These are phyloP conservation scores for Catocala sponsa DNA, from an alignment of 2,888 invertebrate genomes.

Conservation along the genomic window DNA sequence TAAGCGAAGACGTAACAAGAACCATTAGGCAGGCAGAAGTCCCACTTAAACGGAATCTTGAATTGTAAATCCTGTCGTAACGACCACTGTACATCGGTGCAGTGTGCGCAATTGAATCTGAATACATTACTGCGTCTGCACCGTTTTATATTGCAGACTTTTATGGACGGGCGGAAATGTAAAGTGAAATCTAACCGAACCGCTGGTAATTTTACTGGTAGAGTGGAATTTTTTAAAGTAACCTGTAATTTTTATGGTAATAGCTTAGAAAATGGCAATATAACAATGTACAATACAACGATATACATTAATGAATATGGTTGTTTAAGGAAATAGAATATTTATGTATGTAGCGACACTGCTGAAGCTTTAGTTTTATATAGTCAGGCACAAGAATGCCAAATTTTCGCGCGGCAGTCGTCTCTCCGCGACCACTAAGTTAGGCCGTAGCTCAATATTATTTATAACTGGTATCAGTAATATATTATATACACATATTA, in stretches of 20 bases:
- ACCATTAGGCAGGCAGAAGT: conserved; percentile 46
- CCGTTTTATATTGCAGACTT: conserved; percentile 56
- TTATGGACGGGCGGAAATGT: conserved; percentile 54
- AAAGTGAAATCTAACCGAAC: conserved; percentile 52
- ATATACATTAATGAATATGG: no score
- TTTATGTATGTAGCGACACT: no score
- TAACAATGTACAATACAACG: no score
- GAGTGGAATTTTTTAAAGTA: conserved; percentile 25
- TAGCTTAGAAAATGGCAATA: neutral
- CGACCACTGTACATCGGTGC: conserved; percentile 53
- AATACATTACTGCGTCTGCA: conserved; percentile 64
- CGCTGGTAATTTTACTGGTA: conserved; percentile 26
- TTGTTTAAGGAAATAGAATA: no score
- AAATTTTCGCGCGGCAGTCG: no score
- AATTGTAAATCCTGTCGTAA: conserved; percentile 56
- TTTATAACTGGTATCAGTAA: no score
- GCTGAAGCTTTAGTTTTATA: no score
- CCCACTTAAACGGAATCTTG: conserved; percentile 54
- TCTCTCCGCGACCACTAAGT: no score
- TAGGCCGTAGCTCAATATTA: no score
- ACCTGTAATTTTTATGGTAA: neutral
- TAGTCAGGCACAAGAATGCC: no score
- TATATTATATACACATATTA: no score
- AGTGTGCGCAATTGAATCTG: conserved; percentile 62
- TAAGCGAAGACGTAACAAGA: conserved; percentile 26